Percentiles rank a stretch among this genome's conserved stretches.
Evolutionary conservation across 2,113 vertebrate genomes (phyloP).

Genomic region (Colossoma macropomum): DNA sequence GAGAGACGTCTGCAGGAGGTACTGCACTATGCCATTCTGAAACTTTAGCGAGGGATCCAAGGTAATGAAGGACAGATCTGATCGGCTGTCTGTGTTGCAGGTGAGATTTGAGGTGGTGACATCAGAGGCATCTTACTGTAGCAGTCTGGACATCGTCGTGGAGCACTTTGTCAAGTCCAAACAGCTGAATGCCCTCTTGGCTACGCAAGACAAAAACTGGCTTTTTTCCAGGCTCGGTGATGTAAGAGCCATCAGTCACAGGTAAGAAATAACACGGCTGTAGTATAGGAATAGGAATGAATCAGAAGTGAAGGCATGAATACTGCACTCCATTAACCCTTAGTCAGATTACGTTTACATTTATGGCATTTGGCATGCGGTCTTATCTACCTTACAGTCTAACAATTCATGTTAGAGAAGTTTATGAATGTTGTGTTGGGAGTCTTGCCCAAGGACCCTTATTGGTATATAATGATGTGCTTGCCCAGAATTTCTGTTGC

Average conservation of each 20-base stretch:
- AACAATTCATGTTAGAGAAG: too few relatives aligned
- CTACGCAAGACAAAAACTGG: constrained; percentile 91
- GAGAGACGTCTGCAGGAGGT: constrained; percentile 94
- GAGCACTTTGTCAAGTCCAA: constrained; percentile 89
- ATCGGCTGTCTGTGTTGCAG: constrained; percentile 65
- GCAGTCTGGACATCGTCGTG: constrained; percentile 91
- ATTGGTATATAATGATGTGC: too few relatives aligned
- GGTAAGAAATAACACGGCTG: constrained; percentile 70
- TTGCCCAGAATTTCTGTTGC: too few relatives aligned
- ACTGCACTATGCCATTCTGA: constrained; percentile 24
- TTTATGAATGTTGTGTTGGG: too few relatives aligned
- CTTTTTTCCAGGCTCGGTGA: constrained; percentile 93
- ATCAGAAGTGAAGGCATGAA: not conserved
- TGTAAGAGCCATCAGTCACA: constrained; percentile 88
- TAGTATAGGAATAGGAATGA: not conserved
- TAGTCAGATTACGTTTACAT: too few relatives aligned
- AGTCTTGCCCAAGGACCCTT: too few relatives aligned
- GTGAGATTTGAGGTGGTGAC: constrained; percentile 94
- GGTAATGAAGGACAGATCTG: not conserved
- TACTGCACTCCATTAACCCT: not conserved
- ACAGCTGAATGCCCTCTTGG: constrained; percentile 80
- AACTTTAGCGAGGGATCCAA: not conserved
- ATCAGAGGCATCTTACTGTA: constrained; percentile 93
- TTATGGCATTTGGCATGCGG: too few relatives aligned
- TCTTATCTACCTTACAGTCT: too few relatives aligned